Base-by-base conservation (phyloP, 92 coral and sea anemone species). In the Plumapathes pennacea region DNA sequence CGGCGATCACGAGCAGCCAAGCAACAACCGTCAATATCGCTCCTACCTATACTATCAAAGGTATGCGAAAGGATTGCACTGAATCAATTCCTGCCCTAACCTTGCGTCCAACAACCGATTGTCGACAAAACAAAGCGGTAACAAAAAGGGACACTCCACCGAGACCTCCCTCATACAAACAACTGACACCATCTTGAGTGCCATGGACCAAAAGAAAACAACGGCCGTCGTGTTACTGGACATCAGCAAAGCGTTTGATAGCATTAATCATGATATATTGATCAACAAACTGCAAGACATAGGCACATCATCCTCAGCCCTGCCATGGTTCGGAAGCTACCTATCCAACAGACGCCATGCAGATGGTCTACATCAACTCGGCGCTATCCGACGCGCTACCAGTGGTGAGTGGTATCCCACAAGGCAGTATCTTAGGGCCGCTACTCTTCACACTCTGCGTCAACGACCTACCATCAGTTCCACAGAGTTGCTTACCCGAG, bases 1-100 rank as follows among this genome's bases (percentile, higher is more conserved):
- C 0, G 50, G 60, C 15, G 72, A 78, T n/a, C 64, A 78, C 38
- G 72, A 69, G 37, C 44, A 60, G 47, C 49, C 77, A 3, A 30
- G 43, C 24, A 60, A 67, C 41, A 68, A 69, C 47, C 52, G 72
- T 12, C 72, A 10, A 62, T 70, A 19, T 78, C 78, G 0, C 40
- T 78, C 0, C 17, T 78, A 46, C 79, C 85, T 2, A 39, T 78
- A 19, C 25, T 78, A 34, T 78, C 78, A 21, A 62, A 69, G 26
- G 62, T 64, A 3, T 64, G 75, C 46, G 67, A 75, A 65, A 54
- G 73, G 31, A 44, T 23, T 15, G 67, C 37, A 8, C 21, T 41
- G 14, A 60, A 24, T 19, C 67, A 60, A 43, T 13, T 60, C 7
- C 18, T 14, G 28, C 4, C 54, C 14, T 61, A 61, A 22, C 21